These are phyloP conservation scores for Papilio xuthus DNA, from an alignment of 1,140 invertebrate species.

Conservation along the genomic window DNA sequence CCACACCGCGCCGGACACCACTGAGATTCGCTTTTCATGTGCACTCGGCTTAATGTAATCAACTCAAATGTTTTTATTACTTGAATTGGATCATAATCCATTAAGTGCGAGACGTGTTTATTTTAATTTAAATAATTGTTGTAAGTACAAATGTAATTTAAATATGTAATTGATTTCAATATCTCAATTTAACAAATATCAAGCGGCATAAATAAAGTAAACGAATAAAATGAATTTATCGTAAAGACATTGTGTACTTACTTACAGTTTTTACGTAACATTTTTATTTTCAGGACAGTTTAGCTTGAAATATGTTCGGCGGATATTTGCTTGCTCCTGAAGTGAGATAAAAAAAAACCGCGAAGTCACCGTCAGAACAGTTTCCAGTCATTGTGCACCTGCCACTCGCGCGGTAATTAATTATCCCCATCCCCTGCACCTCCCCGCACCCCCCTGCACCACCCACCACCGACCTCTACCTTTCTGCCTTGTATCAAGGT, in stretches of 20 bases:
- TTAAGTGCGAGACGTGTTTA: not conserved
- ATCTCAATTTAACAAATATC: no score
- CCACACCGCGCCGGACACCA: not conserved
- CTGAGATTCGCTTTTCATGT: slow-evolving; percentile 7
- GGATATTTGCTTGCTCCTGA: slow-evolving; percentile 28
- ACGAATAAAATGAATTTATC: no score
- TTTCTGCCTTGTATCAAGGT: slow-evolving; percentile 72
- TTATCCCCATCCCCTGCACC: slow-evolving; percentile 55
- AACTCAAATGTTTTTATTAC: slow-evolving; percentile 6
- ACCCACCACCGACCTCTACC: slow-evolving; percentile 37
- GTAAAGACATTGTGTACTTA: no score
- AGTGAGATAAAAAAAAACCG: slow-evolving; percentile 59
- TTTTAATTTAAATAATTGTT: not conserved
- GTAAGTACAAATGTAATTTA: not conserved
- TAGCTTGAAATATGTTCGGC: not conserved
- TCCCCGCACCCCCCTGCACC: slow-evolving; percentile 42
- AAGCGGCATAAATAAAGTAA: no score
- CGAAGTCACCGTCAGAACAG: slow-evolving; percentile 61
- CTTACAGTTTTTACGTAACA: no score
- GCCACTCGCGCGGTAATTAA: slow-evolving; percentile 75
- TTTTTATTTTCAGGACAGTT: not conserved
- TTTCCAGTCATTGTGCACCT: slow-evolving; percentile 74
- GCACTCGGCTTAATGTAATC: not conserved
- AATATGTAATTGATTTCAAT: no score
- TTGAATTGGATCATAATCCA: slow-evolving; percentile 2